phyloP scores from a whole-genome alignment of 2,888 invertebrate genomes.

The Drosophila rubida region DNA sequence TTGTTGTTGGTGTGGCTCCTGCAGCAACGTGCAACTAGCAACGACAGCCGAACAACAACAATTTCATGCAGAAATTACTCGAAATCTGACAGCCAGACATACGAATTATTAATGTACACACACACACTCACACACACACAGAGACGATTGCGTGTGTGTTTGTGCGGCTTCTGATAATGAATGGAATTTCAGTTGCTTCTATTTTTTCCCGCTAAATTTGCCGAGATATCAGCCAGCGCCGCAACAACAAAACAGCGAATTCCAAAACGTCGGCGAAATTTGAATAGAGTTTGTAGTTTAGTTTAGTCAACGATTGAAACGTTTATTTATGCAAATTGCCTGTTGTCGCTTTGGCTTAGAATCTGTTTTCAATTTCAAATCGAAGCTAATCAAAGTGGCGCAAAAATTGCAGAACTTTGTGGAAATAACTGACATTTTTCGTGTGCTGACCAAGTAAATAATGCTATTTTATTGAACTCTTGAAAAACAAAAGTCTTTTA shows the following conservation, averaged over 20 bases:
- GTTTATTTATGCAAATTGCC: not conserved
- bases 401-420: too few relatives aligned
- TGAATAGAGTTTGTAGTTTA: conserved; percentile 44
- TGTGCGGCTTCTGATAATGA: conserved; percentile 47
- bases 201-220: conserved; percentile 55
- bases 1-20: conserved; percentile 15
- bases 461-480: too few relatives aligned
- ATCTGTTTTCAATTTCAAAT: too few relatives aligned
- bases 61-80: conserved; percentile 40
- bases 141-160: not conserved
- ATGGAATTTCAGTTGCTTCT: conserved; percentile 41
- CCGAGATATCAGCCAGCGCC: conserved; percentile 43
- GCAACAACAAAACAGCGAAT: conserved; percentile 26
- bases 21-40: conserved; percentile 12
- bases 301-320: not conserved
- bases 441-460: too few relatives aligned
- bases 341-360: conserved; percentile 2
- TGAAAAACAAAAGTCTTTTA: too few relatives aligned
- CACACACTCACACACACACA: not conserved
- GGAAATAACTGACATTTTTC: too few relatives aligned
- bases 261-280: conserved; percentile 44
- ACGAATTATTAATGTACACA: conserved; percentile 19
- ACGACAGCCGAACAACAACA: conserved; percentile 4
- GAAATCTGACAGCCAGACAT: conserved; percentile 28
- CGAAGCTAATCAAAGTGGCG: too few relatives aligned